Base-by-base conservation (phyloP, 2,797 vertebrate genomes). In the Cryptoblepharus egeriae region DNA sequence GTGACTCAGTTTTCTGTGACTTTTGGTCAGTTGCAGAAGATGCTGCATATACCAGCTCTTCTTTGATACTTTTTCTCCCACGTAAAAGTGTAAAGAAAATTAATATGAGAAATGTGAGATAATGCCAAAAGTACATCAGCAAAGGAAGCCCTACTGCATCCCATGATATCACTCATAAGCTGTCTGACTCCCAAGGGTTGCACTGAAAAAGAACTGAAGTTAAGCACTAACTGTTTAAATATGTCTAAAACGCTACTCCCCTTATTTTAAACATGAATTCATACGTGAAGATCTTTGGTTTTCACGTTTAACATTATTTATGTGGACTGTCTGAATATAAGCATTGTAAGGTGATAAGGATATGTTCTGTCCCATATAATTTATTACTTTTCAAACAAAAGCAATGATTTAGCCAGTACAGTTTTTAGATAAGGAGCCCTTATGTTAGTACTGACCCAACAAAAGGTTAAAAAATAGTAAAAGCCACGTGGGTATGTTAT, bases 261-360 rank as follows among this genome's bases (percentile, higher is more conserved):
- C 77, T 85, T 74, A 3, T 61, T 72, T 87, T 86, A 68, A 26
- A 7, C 45, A 68, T 57, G 76, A 58, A 89, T 90, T 85, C 90
- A 68, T 5, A 22, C 82, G 68, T 82, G 77, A 88, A 91, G 84
- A 91, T 90, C 80, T 83, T 81, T 91, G 76, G 86, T 84, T 37
- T 68, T 55, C 26, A 9, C 4, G 7, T 15, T 55, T 20, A 55
- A 22, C n/a, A n/a, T n/a, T 39, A 55, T 73, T 55, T 12, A 39
- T 49, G 45, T 49, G 45, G 45, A 7, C 45, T 49, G 35, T 22
- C 67, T 69, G 35, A 39, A 2, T 24, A 61, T 61, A 61, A 9
- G 8, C 60, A 61, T 2, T 18, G 2, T 52, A 11, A 16, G 42
- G 9, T 20, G 16, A 49, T 1, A 52, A n/a, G 15, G 30, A 57